Conservation (phyloP, 2,888 invertebrate genomes). For the Nomada ferruginata region DNA sequence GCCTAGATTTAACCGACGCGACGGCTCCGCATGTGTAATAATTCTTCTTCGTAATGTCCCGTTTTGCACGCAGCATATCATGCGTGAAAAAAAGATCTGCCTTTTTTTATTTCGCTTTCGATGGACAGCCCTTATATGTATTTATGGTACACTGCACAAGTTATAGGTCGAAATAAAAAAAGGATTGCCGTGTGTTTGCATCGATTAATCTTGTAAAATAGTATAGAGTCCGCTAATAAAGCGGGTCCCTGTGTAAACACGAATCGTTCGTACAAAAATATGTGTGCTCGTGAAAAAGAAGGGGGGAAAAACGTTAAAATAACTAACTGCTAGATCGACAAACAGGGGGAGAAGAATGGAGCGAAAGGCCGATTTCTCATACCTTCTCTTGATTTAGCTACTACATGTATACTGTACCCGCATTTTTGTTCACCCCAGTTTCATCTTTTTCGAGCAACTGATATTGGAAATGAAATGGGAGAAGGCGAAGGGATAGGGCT, state of each 20-base stretch:
- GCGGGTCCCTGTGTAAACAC: conserved; percentile 41
- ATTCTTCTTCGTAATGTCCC: too few relatives aligned
- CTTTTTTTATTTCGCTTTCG: too few relatives aligned
- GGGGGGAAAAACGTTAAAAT: conserved; percentile 14
- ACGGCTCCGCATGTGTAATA: too few relatives aligned
- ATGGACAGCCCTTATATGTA: too few relatives aligned
- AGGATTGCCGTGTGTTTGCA: background rate
- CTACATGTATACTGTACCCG: background rate
- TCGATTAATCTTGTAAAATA: conserved; percentile 27
- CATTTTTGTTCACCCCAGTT: background rate
- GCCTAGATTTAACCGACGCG: background rate
- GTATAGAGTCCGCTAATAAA: conserved; percentile 19
- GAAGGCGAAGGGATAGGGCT: too few relatives aligned
- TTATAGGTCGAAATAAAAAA: background rate
- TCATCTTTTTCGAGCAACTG: background rate
- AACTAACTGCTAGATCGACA: conserved; percentile 3
- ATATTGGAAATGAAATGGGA: too few relatives aligned
- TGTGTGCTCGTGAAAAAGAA: conserved; percentile 2
- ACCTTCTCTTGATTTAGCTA: too few relatives aligned
- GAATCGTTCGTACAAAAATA: conserved; percentile 13
- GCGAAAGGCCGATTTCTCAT: too few relatives aligned
- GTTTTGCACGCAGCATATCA: too few relatives aligned
- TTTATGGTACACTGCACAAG: too few relatives aligned
- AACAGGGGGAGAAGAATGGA: conserved; percentile 19
- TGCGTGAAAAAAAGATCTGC: too few relatives aligned